These are phyloP conservation scores for Anabas testudineus DNA, from an alignment of 2,797 vertebrate genomes.

Conservation along the genomic window DNA sequence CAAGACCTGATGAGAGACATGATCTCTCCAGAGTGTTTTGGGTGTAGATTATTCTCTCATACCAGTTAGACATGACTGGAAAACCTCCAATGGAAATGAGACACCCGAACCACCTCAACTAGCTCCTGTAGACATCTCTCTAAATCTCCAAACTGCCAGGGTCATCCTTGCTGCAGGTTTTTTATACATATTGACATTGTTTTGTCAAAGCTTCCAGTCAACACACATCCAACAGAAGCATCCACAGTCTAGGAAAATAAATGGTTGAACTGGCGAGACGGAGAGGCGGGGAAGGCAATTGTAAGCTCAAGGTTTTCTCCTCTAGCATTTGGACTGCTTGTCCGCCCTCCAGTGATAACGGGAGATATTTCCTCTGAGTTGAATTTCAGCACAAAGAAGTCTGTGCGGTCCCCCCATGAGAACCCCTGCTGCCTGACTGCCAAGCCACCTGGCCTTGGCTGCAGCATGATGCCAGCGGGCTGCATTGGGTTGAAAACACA, in stretches of 20 bases:
- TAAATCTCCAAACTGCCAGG: neutral
- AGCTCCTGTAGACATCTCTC: no score
- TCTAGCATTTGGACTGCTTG: constrained; percentile 36
- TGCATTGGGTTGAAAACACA: constrained; percentile 6
- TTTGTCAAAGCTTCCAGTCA: constrained; percentile 8
- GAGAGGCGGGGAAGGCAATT: constrained; percentile 48
- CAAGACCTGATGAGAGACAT: no score
- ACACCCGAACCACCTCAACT: no score
- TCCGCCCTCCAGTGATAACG: constrained; percentile 58
- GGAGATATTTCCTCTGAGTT: constrained; percentile 56
- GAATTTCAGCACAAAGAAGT: constrained; percentile 36
- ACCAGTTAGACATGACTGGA: no score
- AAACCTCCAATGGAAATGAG: no score
- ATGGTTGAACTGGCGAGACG: constrained; percentile 39
- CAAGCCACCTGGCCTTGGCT: constrained; percentile 53
- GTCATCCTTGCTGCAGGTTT: constrained; percentile 20
- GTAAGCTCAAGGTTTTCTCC: constrained; percentile 69
- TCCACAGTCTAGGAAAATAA: constrained; percentile 2
- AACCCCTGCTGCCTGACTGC: constrained; percentile 13
- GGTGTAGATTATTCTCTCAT: no score
- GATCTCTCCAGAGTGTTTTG: no score
- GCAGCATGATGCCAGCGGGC: constrained; percentile 26
- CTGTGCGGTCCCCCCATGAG: constrained; percentile 18
- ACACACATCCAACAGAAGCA: constrained; percentile 16
- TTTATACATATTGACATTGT: neutral